phyloP scores from a whole-genome alignment of 2,113 vertebrate genomes.

The Muntiacus reevesi region DNA sequence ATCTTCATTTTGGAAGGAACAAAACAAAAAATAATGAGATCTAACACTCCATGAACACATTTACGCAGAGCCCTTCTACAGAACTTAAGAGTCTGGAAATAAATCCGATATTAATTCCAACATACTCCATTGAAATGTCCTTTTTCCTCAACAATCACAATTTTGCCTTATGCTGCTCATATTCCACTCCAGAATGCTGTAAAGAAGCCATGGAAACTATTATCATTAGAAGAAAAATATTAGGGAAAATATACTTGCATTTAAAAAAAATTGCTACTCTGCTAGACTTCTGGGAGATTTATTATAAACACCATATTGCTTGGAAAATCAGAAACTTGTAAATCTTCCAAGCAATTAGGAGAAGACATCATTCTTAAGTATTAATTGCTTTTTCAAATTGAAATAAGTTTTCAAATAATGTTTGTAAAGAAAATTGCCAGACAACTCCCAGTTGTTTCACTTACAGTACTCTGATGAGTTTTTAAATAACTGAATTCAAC shows the following conservation, averaged over 20 bases:
- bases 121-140: not conserved
- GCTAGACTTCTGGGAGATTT: not conserved
- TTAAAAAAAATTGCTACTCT: conserved; percentile 23
- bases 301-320: not conserved
- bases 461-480: not conserved
- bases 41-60: not conserved
- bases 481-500: not conserved
- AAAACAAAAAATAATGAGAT: not conserved
- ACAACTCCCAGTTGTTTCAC: not conserved
- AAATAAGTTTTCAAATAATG: not conserved
- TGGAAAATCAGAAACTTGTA: conserved; percentile 24
- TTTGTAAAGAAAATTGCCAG: not conserved
- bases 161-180: not conserved
- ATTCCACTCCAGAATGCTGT: not conserved
- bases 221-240: conserved; percentile 12
- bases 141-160: not conserved
- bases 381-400: conserved; percentile 26
- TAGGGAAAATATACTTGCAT: not conserved
- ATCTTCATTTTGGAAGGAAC: not conserved
- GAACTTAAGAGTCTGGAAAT: not conserved
- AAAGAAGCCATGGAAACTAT: conserved; percentile 29
- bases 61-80: not conserved
- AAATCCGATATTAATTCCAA: not conserved
- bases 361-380: not conserved
- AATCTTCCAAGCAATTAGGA: not conserved